These are phyloP conservation scores for Fulica atra DNA, from an alignment of 2,113 vertebrate species.

Conservation along the genomic window DNA sequence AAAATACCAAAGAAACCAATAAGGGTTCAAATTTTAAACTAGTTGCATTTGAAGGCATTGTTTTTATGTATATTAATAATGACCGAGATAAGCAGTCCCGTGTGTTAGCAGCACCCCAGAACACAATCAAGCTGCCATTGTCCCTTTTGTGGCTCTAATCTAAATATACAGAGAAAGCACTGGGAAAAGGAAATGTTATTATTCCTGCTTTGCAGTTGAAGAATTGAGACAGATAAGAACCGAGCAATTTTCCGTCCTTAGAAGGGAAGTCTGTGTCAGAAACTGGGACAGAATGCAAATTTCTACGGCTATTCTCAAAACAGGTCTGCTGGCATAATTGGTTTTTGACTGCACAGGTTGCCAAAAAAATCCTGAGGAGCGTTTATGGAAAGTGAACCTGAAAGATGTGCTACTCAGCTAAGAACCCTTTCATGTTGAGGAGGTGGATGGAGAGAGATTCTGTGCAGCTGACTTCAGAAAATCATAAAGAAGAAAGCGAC, in stretches of 20 bases:
- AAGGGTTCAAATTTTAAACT: background rate
- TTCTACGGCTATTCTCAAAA: conserved; percentile 25
- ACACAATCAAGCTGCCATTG: background rate
- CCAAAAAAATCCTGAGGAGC: background rate
- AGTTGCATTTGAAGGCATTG: background rate
- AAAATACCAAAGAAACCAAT: background rate
- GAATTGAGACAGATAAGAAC: conserved; percentile 49
- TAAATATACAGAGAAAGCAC: conserved; percentile 29
- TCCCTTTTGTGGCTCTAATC: conserved; percentile 17
- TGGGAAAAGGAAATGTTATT: conserved; percentile 21
- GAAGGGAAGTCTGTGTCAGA: conserved; percentile 38
- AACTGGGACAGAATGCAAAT: conserved; percentile 44
- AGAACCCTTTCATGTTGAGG: background rate
- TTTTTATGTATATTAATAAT: background rate
- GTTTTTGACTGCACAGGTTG: background rate
- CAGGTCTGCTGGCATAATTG: conserved; percentile 20
- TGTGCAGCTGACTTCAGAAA: background rate
- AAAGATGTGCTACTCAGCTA: background rate
- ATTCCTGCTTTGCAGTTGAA: conserved; percentile 3
- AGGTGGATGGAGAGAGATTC: background rate
- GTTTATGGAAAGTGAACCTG: background rate
- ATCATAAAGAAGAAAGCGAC: background rate
- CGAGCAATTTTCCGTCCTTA: conserved; percentile 38
- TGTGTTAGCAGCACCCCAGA: background rate
- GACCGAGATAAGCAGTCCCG: background rate